A percentile compares a stretch with the other conserved stretches of the same genome.
These are phyloP conservation scores for Drosophila mayaguana DNA, from an alignment of 2,888 invertebrate species.

Conservation along the genomic window DNA sequence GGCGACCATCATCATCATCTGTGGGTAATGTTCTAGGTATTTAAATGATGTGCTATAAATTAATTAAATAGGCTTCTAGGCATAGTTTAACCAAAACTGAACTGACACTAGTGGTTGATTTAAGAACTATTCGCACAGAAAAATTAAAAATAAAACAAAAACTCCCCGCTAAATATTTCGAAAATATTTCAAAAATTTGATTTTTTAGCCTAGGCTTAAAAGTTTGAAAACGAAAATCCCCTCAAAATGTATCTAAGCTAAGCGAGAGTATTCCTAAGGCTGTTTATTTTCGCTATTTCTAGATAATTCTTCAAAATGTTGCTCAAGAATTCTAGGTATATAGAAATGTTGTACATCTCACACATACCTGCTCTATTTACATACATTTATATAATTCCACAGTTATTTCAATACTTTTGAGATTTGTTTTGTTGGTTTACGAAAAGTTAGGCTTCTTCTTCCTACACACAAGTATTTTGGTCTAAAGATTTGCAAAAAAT, in stretches of 20 bases:
- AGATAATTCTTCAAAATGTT: slow-evolving; percentile 3
- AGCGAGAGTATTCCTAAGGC: slow-evolving; percentile 1
- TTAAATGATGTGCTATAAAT: slow-evolving; percentile 31
- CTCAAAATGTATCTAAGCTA: background rate
- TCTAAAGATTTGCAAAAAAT: slow-evolving; percentile 24
- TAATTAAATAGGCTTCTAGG: slow-evolving; percentile 32
- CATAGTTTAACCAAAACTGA: slow-evolving; percentile 32
- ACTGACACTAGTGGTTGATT: slow-evolving; percentile 39
- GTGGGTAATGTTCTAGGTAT: slow-evolving; percentile 27
- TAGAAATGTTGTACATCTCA: background rate
- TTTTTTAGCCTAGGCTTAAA: background rate
- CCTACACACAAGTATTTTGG: slow-evolving; percentile 23
- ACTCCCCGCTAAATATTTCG: background rate
- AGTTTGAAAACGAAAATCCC: background rate
- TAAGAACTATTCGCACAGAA: slow-evolving; percentile 1
- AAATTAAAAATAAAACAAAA: background rate
- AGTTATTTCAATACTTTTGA: slow-evolving; percentile 1
- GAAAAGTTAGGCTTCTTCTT: slow-evolving; percentile 4
- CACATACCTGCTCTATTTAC: background rate
- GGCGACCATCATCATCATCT: slow-evolving; percentile 19
- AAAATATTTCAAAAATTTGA: slow-evolving; percentile 2
- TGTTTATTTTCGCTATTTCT: background rate
- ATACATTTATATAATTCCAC: background rate
- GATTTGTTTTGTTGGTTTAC: background rate
- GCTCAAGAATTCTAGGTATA: slow-evolving; percentile 22